Evolutionary conservation across 2,797 vertebrate genomes (phyloP), one percentile per base, ranked within the genome.

Genomic region (Octomys mimax): DNA sequence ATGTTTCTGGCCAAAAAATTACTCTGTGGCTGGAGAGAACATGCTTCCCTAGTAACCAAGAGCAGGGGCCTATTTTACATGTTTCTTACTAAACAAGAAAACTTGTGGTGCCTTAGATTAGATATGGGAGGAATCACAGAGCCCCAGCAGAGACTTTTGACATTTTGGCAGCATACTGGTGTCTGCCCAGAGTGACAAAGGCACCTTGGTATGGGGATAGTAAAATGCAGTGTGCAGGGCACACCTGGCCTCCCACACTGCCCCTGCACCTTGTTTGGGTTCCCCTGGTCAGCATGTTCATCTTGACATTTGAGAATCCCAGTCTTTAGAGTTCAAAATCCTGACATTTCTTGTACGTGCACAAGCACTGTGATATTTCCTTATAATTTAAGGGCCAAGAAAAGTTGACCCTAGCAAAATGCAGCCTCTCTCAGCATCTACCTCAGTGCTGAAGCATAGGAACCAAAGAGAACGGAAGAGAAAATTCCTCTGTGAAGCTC

Each of bases 301-400:
- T 82, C 75, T 78, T 86, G 87, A 89, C 81, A 91, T 93, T 87
- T 68, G 73, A 81, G 71, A 95, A 62, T 79, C 28, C 57, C 2
- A 46, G 36, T 33, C 49, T 83, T 95, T 91, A 78, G 91, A 87
- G 84, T 87, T 92, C 46, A 68, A 46, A 86, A 66, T 57, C 19
- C 31, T 39, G 59, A 80, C 49, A 80, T 92, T 92, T 52, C 68
- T 78, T 89, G 13, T 81, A 14, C 46, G 68, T 52, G 33, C 26
- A 64, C 46, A 91, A 89, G 77, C 16, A 77, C 22, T 49, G n/a
- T 62, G 89, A 68, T 91, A 52, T 84, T 92, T 95, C 36, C 59
- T 92, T 77, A 46, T 89, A 59, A 89, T 84, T 70, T 79, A 92
- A 96, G 28, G 87, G 86, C 18, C 77, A 94, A 82, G 89, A 68